Base-by-base conservation (phyloP, 2,113 vertebrate genomes). In the Mus spicilegus region DNA sequence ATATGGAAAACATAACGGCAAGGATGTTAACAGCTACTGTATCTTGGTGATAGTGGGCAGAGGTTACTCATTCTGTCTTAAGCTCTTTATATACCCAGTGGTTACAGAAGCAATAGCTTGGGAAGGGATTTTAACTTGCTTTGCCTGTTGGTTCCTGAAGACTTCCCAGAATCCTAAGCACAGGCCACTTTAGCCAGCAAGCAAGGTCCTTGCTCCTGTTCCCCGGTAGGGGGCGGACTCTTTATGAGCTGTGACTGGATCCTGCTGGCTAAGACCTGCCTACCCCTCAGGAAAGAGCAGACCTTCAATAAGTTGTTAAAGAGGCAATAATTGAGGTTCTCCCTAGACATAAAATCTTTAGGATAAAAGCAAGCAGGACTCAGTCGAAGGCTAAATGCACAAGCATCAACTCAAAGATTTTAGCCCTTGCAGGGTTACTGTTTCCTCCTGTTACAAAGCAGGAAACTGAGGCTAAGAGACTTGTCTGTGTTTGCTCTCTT, bases 151-250 rank as follows among this genome's bases (percentile, higher is more conserved):
- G 46, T n/a, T 11, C 19, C 49, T 49, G 16, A 84, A 7, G 90
- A n/a, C 17, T 72, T 76, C 63, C 14, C 22, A 76, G 58, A 86
- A 90, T 28, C 30, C 9, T 28, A 0, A 9, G 42, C 0, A 3
- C 20, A 0, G 24, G 24, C 11, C 13, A 3, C 30, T 39, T 4
- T 1, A 10, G 4, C 51, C 20, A 1, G 11, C 8, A 10, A 36
- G 0, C 22, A 0, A 12, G 0, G 13, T 51, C 33, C 24, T 58
- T 75, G 36, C 3, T 9, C 30, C 0, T 4, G 28, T 30, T 91
- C 5, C 54, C 49, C 65, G 22, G 46, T 6, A 78, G 12, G n/a
- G 54, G 46, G 67, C 0, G 0, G 19, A 10, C 36, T 58, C 54
- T 51, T 12, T 9, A 86, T 46, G 22, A 69, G 46, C 24, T 22